Conservation (phyloP, 1,140 invertebrate species). For the Cydia amplana region DNA sequence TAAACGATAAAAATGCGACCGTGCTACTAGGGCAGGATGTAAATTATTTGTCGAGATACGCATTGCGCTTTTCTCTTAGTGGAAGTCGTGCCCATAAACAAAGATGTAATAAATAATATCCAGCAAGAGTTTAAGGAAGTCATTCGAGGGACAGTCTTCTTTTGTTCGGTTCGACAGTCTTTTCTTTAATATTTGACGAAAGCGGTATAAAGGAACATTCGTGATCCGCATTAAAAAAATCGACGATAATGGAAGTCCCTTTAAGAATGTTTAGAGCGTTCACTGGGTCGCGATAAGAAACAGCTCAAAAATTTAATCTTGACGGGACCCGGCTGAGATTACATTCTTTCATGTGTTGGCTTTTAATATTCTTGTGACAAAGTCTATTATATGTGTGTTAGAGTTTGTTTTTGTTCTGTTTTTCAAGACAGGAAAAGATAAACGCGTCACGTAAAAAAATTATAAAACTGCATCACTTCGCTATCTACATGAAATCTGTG, state of each 20-base stretch:
- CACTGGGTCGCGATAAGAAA: conserved; percentile 47
- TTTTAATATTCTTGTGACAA: conserved; percentile 24
- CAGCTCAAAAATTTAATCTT: conserved; percentile 50
- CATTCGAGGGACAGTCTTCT: too few relatives aligned
- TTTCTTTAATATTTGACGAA: not conserved
- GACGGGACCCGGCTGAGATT: conserved; percentile 45
- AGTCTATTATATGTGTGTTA: not conserved
- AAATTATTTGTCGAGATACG: conserved; percentile 5
- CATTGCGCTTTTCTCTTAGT: not conserved
- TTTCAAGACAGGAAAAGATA: too few relatives aligned
- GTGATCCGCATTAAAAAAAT: not conserved
- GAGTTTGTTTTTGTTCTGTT: not conserved
- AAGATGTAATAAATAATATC: not conserved
- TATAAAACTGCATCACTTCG: too few relatives aligned
- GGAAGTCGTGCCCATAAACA: not conserved
- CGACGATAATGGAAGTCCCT: conserved; percentile 31
- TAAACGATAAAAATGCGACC: too few relatives aligned
- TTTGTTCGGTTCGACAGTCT: not conserved
- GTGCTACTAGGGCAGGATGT: too few relatives aligned
- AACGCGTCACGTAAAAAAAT: too few relatives aligned
- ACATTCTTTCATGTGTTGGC: conserved; percentile 35
- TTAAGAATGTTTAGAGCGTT: conserved; percentile 48
- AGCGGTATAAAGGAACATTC: not conserved
- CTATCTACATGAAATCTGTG: too few relatives aligned
- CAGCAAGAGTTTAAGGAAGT: too few relatives aligned